Percentiles rank a stretch among this genome's conserved stretches.
These are phyloP conservation scores for Cynoglossus semilaevis DNA, from an alignment of 2,113 vertebrate species.

Conservation along the genomic window DNA sequence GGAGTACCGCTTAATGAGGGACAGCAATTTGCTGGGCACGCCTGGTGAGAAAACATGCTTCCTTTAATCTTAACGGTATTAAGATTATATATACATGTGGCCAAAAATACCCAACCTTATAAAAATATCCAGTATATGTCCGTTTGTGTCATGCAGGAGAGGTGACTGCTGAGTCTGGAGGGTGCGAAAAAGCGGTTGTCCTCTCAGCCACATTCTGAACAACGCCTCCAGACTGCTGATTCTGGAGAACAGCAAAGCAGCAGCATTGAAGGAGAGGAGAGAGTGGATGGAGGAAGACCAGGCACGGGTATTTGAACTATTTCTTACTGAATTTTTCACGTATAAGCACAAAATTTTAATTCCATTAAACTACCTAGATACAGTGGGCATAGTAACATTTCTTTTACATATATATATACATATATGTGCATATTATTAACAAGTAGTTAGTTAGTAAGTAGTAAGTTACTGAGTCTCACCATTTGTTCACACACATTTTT, in stretches of 20 bases:
- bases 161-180: constrained; percentile 89
- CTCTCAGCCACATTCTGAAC: constrained; percentile 75
- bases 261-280: constrained; percentile 61
- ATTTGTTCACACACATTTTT: background rate
- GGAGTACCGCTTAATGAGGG: constrained; percentile 95
- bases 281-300: constrained; percentile 50
- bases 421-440: too few species aligned
- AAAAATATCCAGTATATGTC: background rate
- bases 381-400: too few species aligned
- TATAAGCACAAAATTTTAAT: too few species aligned
- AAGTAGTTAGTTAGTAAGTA: too few species aligned
- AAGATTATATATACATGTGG: background rate
- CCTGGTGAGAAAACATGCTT: constrained; percentile 79
- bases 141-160: constrained; percentile 77
- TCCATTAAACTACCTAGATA: too few species aligned
- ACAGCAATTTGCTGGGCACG: constrained; percentile 90
- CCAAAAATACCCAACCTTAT: constrained; percentile 5
- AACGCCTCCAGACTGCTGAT: constrained; percentile 68
- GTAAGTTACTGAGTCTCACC: too few species aligned
- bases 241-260: constrained; percentile 72
- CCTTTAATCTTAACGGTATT: background rate
- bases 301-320: constrained; percentile 46
- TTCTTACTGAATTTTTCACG: background rate
- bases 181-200: constrained; percentile 86
- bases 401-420: too few species aligned